Evolutionary conservation across 2,888 invertebrate species (phyloP).

Genomic region (Chymomyza procnemis): DNA sequence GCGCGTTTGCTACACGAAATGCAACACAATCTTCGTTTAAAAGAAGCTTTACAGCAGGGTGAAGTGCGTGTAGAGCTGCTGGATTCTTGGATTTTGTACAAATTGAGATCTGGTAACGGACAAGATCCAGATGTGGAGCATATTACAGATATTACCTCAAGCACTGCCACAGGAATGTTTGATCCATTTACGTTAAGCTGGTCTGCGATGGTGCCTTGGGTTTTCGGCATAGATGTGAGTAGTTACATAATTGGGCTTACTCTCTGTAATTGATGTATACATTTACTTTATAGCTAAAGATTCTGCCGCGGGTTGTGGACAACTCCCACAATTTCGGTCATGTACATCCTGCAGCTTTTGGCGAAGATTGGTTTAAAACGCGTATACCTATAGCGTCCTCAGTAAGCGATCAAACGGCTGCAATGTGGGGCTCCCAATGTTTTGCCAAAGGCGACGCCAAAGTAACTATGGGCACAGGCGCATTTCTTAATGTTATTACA

Average conservation of each 20-base stretch:
- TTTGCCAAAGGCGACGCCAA: slow-evolving; percentile 89
- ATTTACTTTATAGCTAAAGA: slow-evolving; percentile 80
- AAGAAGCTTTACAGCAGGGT: slow-evolving; percentile 82
- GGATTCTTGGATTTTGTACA: slow-evolving; percentile 95
- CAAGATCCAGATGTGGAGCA: slow-evolving; percentile 78
- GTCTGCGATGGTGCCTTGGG: slow-evolving; percentile 83
- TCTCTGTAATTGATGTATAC: background rate
- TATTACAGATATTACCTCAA: slow-evolving; percentile 93
- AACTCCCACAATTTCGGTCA: slow-evolving; percentile 87
- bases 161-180: slow-evolving; percentile 93
- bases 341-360: slow-evolving; percentile 84
- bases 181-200: slow-evolving; percentile 94
- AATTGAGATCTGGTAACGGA: slow-evolving; percentile 81
- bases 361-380: slow-evolving; percentile 79
- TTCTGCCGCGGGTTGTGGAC: slow-evolving; percentile 90
- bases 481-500: slow-evolving; percentile 92
- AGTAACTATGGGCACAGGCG: slow-evolving; percentile 94
- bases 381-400: slow-evolving; percentile 84
- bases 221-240: slow-evolving; percentile 83
- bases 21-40: slow-evolving; percentile 84
- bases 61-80: slow-evolving; percentile 90
- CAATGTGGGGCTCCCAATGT: slow-evolving; percentile 92
- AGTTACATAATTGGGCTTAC: background rate
- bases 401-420: slow-evolving; percentile 87
- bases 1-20: slow-evolving; percentile 89